phyloP scores from a whole-genome alignment of 2,113 vertebrate genomes.

The Cephalopterus ornatus region DNA sequence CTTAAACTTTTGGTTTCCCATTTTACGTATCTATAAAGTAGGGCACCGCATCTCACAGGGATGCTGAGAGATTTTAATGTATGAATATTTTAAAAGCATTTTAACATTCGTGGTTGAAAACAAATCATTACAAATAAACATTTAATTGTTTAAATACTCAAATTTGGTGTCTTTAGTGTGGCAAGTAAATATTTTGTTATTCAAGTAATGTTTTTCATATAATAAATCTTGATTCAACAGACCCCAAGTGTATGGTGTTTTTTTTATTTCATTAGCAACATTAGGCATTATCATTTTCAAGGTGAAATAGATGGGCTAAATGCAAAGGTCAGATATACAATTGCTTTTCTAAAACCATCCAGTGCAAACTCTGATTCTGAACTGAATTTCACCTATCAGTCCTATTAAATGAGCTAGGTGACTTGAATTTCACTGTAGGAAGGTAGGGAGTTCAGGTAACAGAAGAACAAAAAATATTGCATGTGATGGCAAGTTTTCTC shows the following conservation, averaged over 20 bases:
- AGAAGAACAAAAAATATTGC: not conserved
- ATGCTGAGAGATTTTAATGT: not conserved
- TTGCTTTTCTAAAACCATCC: not conserved
- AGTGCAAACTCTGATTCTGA: not conserved
- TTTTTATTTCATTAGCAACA: not conserved
- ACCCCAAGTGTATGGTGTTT: rapidly evolving
- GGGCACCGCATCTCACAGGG: not conserved
- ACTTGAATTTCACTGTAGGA: not conserved
- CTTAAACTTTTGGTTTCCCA: not conserved
- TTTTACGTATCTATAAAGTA: not conserved
- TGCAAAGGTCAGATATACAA: not conserved
- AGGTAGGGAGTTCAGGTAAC: not conserved
- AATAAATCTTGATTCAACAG: not conserved
- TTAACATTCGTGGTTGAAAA: not conserved
- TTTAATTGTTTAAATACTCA: not conserved
- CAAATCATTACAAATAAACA: not conserved
- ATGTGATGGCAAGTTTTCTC: not conserved
- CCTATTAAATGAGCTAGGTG: not conserved
- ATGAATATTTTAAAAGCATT: not conserved
- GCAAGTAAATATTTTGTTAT: not conserved
- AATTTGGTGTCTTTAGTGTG: not conserved
- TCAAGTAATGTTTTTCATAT: not conserved
- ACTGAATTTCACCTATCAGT: not conserved
- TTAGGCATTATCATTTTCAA: not conserved
- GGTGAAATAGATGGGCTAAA: not conserved